Base-by-base conservation (phyloP, 2,888 invertebrate species). In the Monochamus alternatus region DNA sequence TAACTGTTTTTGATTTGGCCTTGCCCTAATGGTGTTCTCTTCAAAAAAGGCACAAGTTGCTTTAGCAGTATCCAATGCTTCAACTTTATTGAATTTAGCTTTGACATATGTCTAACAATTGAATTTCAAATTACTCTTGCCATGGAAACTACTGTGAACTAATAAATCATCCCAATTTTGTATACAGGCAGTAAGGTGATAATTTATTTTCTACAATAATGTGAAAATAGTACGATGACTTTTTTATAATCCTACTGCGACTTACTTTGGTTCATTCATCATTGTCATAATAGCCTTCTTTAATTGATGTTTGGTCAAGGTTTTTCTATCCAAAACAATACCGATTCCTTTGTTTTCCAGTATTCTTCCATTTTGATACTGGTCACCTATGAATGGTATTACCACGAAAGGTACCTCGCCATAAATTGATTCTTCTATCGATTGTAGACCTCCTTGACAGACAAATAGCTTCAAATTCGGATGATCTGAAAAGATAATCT, bases 341-440 rank as follows among this genome's bases (percentile, higher is more conserved):
- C 47, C 74, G 31, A 67, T 44, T 2, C 58, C 68, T 22, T 63
- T 74, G 43, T 58, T 14, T 52, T 63, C 66, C 14, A 71, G 47
- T 12, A 58, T 10, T 30, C 44, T 69, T 38, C 65, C 70, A 22
- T 76, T 76, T 10, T 67, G 60, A 5, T 59, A n/a, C 71, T 89
- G 89, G 67, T 89, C 88, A 0, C 82, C 86, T 1, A 87, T 74
- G 81, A 88, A 85, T 4, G 89, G 89, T 38, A 89, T 73, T 22
- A 86, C 89, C 4, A 89, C 82, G 0, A 89, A 64, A 3, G 89
- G 89, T 1, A 88, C 87, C 30, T 85, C 87, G 5, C 87, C 87
- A 43, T 80, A 82, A 4, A 88, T 84, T 3, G 89, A 86, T 70
- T 89, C 89, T 3, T 88, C 87, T 2, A 87, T 85, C 0, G 89